phyloP scores from a whole-genome alignment of 92 coral and sea anemone genomes.

The Palythoa grandis region DNA sequence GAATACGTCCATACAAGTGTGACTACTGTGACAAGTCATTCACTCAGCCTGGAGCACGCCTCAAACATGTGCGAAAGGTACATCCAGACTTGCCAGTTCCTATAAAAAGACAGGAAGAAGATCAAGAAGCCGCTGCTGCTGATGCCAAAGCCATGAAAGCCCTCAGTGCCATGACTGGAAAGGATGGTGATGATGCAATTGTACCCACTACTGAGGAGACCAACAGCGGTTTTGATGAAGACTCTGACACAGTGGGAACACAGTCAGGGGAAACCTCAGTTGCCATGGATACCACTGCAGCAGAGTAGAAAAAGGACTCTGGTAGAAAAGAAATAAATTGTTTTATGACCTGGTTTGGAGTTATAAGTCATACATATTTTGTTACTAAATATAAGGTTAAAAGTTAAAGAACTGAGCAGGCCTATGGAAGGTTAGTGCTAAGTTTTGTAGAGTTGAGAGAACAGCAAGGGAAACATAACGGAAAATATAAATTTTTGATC shows the following conservation, averaged over 20 bases:
- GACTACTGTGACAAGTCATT: conserved; percentile 92
- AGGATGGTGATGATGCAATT: conserved; percentile 7
- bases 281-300: conserved; percentile 4
- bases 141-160: conserved; percentile 37
- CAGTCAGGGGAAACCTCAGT: conserved; percentile 10
- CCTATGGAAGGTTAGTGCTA: too few relatives aligned
- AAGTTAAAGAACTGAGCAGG: too few relatives aligned
- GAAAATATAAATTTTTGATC: too few relatives aligned
- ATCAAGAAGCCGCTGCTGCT: conserved; percentile 24
- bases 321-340: background rate
- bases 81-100: conserved; percentile 93
- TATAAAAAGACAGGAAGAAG: conserved; percentile 42
- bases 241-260: background rate
- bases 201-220: conserved; percentile 11
- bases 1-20: conserved; percentile 92
- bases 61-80: conserved; percentile 86
- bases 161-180: background rate
- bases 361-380: background rate
- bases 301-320: background rate
- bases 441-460: too few relatives aligned
- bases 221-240: background rate
- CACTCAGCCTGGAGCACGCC: conserved; percentile 98
- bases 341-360: background rate
- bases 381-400: too few relatives aligned
- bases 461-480: too few relatives aligned